Percentiles rank a stretch among this genome's conserved stretches.
Conservation (phyloP, 2,797 vertebrate species). For the Acanthornis magna region DNA sequence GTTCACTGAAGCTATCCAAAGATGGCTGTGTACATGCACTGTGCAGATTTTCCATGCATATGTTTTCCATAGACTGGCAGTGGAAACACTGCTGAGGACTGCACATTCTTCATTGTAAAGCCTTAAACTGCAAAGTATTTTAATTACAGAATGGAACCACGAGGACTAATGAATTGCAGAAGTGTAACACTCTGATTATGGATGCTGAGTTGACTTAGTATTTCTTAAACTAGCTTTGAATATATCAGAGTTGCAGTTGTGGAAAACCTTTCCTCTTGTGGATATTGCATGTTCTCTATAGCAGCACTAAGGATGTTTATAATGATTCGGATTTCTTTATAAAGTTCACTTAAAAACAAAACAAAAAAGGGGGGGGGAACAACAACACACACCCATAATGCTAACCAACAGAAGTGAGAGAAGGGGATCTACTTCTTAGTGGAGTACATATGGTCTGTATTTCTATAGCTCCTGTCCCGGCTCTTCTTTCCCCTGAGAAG, state of each 20-base stretch:
- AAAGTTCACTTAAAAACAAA: background rate
- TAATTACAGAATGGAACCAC: slow-evolving; percentile 56
- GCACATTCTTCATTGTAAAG: slow-evolving; percentile 57
- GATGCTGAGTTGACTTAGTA: background rate
- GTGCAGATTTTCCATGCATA: slow-evolving; percentile 25
- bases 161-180: slow-evolving; percentile 54
- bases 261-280: background rate
- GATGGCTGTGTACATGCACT: background rate
- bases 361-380: accelerated
- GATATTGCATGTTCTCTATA: background rate
- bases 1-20: slow-evolving; percentile 87
- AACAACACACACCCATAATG: background rate
- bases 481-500: background rate
- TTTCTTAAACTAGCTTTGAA: slow-evolving; percentile 10
- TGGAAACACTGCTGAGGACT: slow-evolving; percentile 55
- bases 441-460: background rate
- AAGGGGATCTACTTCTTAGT: background rate
- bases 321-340: background rate
- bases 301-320: background rate
- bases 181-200: slow-evolving; percentile 10
- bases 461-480: background rate
- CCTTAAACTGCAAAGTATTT: slow-evolving; percentile 60
- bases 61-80: slow-evolving; percentile 47
- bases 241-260: background rate
- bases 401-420: background rate